Percentiles rank a stretch among this genome's conserved stretches.
Evolutionary conservation across 2,113 vertebrate genomes (phyloP).

Genomic region (Bubo scandiacus): DNA sequence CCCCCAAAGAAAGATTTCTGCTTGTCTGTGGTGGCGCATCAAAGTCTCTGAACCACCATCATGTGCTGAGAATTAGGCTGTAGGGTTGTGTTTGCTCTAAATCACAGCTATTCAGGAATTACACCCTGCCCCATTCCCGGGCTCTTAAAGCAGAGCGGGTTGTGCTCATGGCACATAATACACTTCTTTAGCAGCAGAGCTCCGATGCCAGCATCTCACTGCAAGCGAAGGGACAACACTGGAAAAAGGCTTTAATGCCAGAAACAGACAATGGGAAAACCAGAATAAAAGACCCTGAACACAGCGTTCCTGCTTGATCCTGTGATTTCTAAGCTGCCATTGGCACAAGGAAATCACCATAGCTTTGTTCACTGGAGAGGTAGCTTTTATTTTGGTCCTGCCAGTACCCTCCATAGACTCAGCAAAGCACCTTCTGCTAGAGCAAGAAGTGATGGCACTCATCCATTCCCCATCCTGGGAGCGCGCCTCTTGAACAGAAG

Average conservation of each 20-base stretch:
- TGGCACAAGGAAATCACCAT: background rate
- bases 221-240: background rate
- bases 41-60: background rate
- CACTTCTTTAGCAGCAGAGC: background rate
- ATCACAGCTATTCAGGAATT: slow-evolving; percentile 34
- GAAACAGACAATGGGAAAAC: slow-evolving; percentile 20
- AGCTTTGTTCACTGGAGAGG: background rate
- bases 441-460: background rate
- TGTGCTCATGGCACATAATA: slow-evolving; percentile 30
- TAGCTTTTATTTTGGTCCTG: background rate
- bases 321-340: slow-evolving; percentile 17
- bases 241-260: slow-evolving; percentile 38
- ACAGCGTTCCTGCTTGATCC: slow-evolving; percentile 45
- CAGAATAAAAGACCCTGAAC: slow-evolving; percentile 55
- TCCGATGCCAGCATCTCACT: background rate
- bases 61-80: slow-evolving; percentile 21
- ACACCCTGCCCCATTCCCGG: background rate
- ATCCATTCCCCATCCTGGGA: background rate
- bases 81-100: slow-evolving; percentile 1
- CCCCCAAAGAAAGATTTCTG: background rate
- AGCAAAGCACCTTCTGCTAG: background rate
- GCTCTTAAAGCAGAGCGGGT: background rate
- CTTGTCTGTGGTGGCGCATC: background rate
- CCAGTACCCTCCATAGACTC: background rate
- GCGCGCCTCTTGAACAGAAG: background rate